Conservation (phyloP, 2,888 invertebrate genomes). For the Megaustenia siamemsis region DNA sequence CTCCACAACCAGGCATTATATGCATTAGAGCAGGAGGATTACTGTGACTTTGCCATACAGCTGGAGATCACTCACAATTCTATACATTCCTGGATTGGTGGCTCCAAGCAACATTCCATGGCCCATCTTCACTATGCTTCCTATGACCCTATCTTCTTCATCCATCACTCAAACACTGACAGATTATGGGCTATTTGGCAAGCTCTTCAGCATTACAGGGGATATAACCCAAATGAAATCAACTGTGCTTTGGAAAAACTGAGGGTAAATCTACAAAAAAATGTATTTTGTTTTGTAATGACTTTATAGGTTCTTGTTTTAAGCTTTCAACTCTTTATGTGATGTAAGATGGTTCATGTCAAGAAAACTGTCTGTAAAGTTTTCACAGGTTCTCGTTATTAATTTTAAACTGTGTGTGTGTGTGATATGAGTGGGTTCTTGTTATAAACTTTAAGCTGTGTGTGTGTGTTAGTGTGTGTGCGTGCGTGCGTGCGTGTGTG, state of each 20-base stretch:
- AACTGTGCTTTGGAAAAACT: constrained; percentile 62
- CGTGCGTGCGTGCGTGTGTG: too few species aligned
- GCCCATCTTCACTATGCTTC: constrained; percentile 61
- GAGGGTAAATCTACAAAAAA: constrained; percentile 15
- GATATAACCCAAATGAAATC: constrained; percentile 57
- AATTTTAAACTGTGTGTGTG: too few species aligned
- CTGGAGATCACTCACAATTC: constrained; percentile 61
- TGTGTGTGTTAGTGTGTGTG: too few species aligned
- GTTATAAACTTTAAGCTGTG: too few species aligned
- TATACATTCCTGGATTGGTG: constrained; percentile 59
- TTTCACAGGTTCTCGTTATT: too few species aligned
- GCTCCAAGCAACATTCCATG: constrained; percentile 55
- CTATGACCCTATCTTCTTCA: constrained; percentile 60
- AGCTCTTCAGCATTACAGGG: constrained; percentile 58
- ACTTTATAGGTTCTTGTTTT: too few species aligned
- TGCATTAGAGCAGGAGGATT: constrained; percentile 61
- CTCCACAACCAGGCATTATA: constrained; percentile 56
- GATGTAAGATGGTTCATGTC: too few species aligned
- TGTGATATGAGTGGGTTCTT: too few species aligned
- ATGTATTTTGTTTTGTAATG: neutral
- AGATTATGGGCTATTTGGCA: constrained; percentile 63
- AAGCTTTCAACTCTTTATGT: too few species aligned
- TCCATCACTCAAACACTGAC: constrained; percentile 61
- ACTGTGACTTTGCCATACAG: constrained; percentile 61
- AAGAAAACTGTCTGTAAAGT: too few species aligned